Evolutionary conservation across 2,888 invertebrate species (phyloP), one percentile per base, ranked within the genome.

Genomic region (Parelbella ahira): DNA sequence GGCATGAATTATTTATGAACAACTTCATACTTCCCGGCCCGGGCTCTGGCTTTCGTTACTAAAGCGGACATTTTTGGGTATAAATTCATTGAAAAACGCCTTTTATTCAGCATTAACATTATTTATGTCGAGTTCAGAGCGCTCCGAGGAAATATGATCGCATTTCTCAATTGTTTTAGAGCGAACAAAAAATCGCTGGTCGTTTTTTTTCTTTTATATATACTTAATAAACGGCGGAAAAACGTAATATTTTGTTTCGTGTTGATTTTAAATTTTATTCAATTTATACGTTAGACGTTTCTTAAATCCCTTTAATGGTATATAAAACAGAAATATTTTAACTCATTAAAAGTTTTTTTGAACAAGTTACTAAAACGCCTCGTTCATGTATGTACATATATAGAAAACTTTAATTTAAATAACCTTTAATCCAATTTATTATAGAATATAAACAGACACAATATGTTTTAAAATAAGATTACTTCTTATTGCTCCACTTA

Each of bases 51-150:
- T 71, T 72, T 73, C 67, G 69, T 62, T 50, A 61, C 67, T 67
- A 77, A 74, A 71, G 68, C 62, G 58, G 57, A 64, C 68, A 68
- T 71, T 80, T 82, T 80, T 70, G 67, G 70, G 65, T 63, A 80
- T 76, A 75, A 81, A 77, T 82, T 77, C 76, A 75, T 76, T 69
- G 75, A 79, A 80, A 78, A 81, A 75, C 73, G 69, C 74, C 76
- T 75, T 80, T 80, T 80, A 77, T 71, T 63, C 61, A 48, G 58
- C 68, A 80, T 83, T 80, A 76, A 78, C 76, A 79, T 82, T 82
- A 81, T 81, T 82, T 82, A 79, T 73, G 73, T 67, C 59, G 51
- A n/a, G n/a, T n/a, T n/a, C n/a, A n/a, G n/a, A n/a, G n/a, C n/a
- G 50, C 47, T 41, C 49, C 24, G 39, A 61, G 60, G 42, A 46